phyloP scores from a whole-genome alignment of 1,140 invertebrate genomes.

The Drosophila baimaii region DNA sequence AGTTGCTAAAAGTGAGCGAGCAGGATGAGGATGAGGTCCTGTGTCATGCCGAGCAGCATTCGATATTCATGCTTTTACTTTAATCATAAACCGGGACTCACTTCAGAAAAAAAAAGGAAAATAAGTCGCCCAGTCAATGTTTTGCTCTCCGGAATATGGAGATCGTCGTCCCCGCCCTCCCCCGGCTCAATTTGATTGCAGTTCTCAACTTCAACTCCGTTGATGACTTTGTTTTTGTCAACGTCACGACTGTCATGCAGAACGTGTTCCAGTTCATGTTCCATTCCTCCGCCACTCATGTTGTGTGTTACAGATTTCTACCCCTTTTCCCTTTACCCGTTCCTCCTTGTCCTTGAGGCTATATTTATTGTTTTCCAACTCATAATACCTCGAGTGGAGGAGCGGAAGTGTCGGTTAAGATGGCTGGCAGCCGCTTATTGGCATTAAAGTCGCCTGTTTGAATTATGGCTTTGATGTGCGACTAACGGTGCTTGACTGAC shows the following conservation, averaged over 20 bases:
- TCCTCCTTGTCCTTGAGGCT: slow-evolving; percentile 27
- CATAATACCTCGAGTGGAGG: slow-evolving; percentile 47
- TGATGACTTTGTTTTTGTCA: slow-evolving; percentile 75
- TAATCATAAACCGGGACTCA: slow-evolving; percentile 63
- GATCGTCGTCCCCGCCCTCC: neutral
- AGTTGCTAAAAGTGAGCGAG: slow-evolving; percentile 50
- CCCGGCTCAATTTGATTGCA: slow-evolving; percentile 59
- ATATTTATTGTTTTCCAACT: slow-evolving; percentile 71
- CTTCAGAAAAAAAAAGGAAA: slow-evolving; percentile 66
- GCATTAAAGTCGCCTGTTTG: slow-evolving; percentile 52
- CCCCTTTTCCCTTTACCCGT: neutral
- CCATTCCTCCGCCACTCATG: slow-evolving; percentile 4
- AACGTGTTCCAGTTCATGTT: slow-evolving; percentile 53
- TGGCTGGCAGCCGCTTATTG: slow-evolving; percentile 47
- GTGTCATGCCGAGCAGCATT: slow-evolving; percentile 49
- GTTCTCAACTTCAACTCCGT: slow-evolving; percentile 69
- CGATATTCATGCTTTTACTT: slow-evolving; percentile 69
- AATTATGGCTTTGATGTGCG: slow-evolving; percentile 41
- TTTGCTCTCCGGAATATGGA: slow-evolving; percentile 21
- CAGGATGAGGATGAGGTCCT: slow-evolving; percentile 19
- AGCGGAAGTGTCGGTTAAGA: slow-evolving; percentile 35
- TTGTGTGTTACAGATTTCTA: slow-evolving; percentile 59
- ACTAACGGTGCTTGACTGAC: slow-evolving; percentile 11
- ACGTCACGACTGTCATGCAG: slow-evolving; percentile 60
- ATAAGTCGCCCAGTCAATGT: slow-evolving; percentile 54